Evolutionary conservation across 2,797 vertebrate species (phyloP).

Genomic region (Pangasius larnaudii): DNA sequence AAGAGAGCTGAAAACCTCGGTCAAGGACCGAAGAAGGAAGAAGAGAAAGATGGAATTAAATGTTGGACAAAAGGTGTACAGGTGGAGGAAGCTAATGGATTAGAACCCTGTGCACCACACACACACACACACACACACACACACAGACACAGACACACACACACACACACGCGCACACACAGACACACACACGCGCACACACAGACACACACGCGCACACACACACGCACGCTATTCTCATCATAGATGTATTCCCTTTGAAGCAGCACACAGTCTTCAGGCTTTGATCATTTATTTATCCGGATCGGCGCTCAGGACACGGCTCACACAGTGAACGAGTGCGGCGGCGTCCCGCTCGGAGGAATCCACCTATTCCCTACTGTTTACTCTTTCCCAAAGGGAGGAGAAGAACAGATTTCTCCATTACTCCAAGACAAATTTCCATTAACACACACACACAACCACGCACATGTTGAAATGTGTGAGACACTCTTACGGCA

Average conservation of each 20-base stretch:
- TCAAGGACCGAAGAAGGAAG: neutral
- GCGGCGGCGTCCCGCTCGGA: neutral
- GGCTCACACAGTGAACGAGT: slow-evolving; percentile 41
- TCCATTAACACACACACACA: slow-evolving; percentile 43
- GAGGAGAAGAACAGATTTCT: neutral
- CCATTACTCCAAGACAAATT: slow-evolving; percentile 4
- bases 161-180: neutral
- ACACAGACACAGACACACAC: neutral
- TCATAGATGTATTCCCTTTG: slow-evolving; percentile 67
- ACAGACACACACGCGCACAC: neutral
- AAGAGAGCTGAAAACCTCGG: neutral
- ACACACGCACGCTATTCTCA: slow-evolving; percentile 5
- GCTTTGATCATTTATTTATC: slow-evolving; percentile 82
- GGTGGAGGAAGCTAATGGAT: neutral
- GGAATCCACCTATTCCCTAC: neutral
- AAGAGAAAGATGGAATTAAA: neutral
- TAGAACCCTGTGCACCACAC: neutral
- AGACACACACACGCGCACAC: neutral
- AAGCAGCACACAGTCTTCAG: slow-evolving; percentile 64
- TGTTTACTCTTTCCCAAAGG: neutral
- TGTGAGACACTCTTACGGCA: neutral
- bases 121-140: neutral
- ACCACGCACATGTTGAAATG: neutral
- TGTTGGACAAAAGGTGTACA: neutral
- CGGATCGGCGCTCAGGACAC: slow-evolving; percentile 61